Percentiles rank a stretch among this genome's conserved stretches.
These are phyloP conservation scores for Spheniscus mendiculus DNA, from an alignment of 2,113 vertebrate genomes.

Conservation along the genomic window DNA sequence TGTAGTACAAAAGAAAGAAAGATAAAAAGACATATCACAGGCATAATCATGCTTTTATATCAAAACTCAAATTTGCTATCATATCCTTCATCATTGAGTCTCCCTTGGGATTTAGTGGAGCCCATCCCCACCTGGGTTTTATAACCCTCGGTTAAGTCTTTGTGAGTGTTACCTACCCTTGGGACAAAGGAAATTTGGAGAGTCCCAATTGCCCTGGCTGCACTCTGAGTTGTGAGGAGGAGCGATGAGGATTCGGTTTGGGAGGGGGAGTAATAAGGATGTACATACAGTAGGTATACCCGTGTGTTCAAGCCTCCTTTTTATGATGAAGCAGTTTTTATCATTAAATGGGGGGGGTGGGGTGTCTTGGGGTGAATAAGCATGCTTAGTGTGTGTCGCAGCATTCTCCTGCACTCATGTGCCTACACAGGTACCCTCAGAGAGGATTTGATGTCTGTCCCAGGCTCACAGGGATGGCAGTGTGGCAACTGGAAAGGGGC, in stretches of 20 bases:
- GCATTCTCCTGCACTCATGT: not conserved
- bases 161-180: not conserved
- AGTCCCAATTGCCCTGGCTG: not conserved
- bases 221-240: not conserved
- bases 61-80: not conserved
- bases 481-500: not conserved
- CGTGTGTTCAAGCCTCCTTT: not conserved
- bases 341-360: not conserved
- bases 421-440: not conserved
- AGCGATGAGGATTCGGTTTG: not conserved
- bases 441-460: not conserved
- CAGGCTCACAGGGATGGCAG: not conserved
- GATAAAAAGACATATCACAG: not conserved
- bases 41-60: not conserved
- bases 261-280: rapidly evolving
- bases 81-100: not conserved
- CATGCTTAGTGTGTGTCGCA: not conserved
- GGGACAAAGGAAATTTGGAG: not conserved
- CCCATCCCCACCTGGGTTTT: not conserved
- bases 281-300: rapidly evolving
- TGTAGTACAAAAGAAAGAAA: not conserved
- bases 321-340: not conserved
- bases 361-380: not conserved
- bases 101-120: not conserved
- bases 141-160: not conserved